These are phyloP conservation scores for Hyposoter didymator DNA, from an alignment of 2,888 invertebrate genomes.

Conservation along the genomic window DNA sequence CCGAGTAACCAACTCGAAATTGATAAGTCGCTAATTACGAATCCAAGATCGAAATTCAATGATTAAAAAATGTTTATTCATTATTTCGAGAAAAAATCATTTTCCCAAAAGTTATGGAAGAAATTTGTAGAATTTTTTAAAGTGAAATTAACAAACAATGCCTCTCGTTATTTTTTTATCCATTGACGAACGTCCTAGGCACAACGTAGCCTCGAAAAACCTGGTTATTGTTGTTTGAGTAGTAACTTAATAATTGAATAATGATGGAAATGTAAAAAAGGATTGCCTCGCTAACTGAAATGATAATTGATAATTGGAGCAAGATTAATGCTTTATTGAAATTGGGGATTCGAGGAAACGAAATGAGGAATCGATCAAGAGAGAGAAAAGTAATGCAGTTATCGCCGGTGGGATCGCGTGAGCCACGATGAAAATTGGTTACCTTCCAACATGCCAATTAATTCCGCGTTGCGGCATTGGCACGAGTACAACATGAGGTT, in stretches of 20 bases:
- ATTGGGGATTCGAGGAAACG: neutral
- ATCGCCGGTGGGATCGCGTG: constrained; percentile 57
- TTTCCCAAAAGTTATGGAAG: neutral
- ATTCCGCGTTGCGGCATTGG: constrained; percentile 82
- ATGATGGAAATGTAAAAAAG: too few relatives aligned
- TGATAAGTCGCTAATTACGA: neutral
- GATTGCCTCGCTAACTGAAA: neutral
- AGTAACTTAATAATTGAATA: neutral
- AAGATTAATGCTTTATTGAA: constrained; percentile 8
- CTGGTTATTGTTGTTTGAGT: neutral
- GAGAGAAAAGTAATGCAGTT: constrained; percentile 7
- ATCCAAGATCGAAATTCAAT: neutral
- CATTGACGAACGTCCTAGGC: neutral
- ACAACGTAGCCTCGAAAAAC: neutral
- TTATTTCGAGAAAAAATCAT: neutral
- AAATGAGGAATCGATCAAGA: constrained; percentile 15
- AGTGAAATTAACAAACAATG: neutral
- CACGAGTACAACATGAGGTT: constrained; percentile 79
- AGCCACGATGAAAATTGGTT: constrained; percentile 76
- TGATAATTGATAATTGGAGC: constrained; percentile 4
- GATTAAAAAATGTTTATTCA: neutral
- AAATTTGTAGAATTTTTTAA: neutral
- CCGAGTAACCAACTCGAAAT: too few relatives aligned
- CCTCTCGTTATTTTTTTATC: neutral
- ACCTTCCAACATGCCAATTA: constrained; percentile 81